phyloP scores from a whole-genome alignment of 2,888 invertebrate species.

The Phasia obesa region DNA sequence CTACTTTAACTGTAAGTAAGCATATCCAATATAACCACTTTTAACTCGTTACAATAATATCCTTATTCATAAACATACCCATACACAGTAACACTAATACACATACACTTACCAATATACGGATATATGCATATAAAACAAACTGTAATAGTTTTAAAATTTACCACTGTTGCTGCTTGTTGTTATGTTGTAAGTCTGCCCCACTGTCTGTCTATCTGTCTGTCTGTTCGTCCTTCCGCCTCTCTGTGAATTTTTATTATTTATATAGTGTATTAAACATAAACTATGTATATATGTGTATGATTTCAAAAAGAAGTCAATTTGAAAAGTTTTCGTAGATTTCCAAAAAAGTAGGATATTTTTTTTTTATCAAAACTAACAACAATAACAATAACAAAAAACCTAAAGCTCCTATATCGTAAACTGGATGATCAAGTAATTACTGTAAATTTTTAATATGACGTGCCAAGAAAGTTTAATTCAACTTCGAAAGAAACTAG shows the following conservation, averaged over 20 bases:
- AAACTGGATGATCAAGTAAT: too few relatives aligned
- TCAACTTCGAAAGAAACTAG: too few relatives aligned
- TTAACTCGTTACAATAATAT: conserved; percentile 66
- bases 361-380: too few relatives aligned
- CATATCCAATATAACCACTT: conserved; percentile 68
- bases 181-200: conserved; percentile 2
- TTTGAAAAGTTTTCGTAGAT: not conserved
- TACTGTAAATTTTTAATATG: too few relatives aligned
- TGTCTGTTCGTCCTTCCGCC: too few relatives aligned
- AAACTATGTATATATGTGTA: not conserved
- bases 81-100: not conserved
- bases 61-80: conserved; percentile 25
- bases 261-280: conserved; percentile 3
- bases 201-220: not conserved
- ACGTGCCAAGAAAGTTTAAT: too few relatives aligned
- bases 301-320: not conserved
- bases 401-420: too few relatives aligned
- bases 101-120: not conserved
- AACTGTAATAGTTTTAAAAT: conserved; percentile 45
- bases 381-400: too few relatives aligned
- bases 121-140: conserved; percentile 36
- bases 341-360: too few relatives aligned
- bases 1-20: conserved; percentile 64
- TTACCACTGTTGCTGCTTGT: conserved; percentile 59
- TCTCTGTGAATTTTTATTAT: conserved; percentile 27